Percentiles rank a stretch among this genome's conserved stretches.
phyloP scores from a whole-genome alignment of 2,888 invertebrate species.

The Cosmia trapezina region DNA sequence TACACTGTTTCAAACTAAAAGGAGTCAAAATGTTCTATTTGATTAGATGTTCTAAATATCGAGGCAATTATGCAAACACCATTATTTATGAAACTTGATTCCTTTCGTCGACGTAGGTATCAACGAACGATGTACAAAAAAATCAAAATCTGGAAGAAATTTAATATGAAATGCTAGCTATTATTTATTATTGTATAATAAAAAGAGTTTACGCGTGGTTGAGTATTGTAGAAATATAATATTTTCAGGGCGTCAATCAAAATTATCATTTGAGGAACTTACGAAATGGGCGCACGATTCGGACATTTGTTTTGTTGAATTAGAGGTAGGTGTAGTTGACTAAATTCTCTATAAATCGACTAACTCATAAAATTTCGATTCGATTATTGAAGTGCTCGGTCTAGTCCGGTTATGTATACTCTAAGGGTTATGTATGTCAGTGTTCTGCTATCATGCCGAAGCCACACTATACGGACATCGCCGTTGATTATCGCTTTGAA shows the following conservation, averaged over 20 bases:
- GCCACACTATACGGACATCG: no score
- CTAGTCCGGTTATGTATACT: neutral
- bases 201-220: constrained; percentile 68
- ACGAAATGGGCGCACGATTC: constrained; percentile 90
- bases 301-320: constrained; percentile 90
- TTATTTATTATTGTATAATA: constrained; percentile 55
- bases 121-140: constrained; percentile 77
- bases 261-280: constrained; percentile 88
- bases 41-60: constrained; percentile 71
- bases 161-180: constrained; percentile 64
- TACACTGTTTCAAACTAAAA: constrained; percentile 70
- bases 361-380: constrained; percentile 2
- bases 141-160: constrained; percentile 69
- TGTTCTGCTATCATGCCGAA: no score
- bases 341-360: constrained; percentile 40
- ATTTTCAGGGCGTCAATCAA: constrained; percentile 83
- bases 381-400: neutral
- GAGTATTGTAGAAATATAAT: constrained; percentile 66
- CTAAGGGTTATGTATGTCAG: neutral
- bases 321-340: constrained; percentile 68
- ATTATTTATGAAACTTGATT: constrained; percentile 89
- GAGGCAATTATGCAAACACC: constrained; percentile 83
- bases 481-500: no score
- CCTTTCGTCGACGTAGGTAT: constrained; percentile 84
- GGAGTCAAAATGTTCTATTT: constrained; percentile 62